phyloP scores from a whole-genome alignment of 2,888 invertebrate species.

The Cheilosia scutellata region DNA sequence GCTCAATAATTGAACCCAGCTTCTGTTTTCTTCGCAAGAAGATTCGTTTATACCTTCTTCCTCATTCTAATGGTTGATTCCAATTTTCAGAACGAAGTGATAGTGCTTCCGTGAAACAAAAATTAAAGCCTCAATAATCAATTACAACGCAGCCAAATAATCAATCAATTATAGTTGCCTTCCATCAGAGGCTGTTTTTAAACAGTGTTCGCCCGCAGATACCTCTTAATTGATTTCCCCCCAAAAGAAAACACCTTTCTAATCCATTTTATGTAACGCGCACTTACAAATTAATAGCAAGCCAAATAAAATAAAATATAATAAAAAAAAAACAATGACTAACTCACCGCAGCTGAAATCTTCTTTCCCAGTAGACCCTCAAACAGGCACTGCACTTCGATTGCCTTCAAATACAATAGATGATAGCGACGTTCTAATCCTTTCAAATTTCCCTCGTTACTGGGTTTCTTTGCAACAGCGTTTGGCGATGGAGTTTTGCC shows the following conservation, averaged over 20 bases:
- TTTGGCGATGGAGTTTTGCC: slow-evolving; percentile 78
- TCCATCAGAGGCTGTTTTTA: too few species aligned
- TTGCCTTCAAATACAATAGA: slow-evolving; percentile 92
- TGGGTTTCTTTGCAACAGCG: slow-evolving; percentile 54
- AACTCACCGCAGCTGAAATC: slow-evolving; percentile 87
- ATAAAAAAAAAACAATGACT: background rate
- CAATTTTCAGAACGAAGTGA: too few species aligned
- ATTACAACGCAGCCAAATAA: too few species aligned
- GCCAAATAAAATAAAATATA: background rate
- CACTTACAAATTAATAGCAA: background rate
- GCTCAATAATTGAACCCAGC: too few species aligned
- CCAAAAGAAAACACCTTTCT: background rate
- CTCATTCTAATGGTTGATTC: too few species aligned
- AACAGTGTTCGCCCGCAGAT: too few species aligned
- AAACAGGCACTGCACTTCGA: slow-evolving; percentile 96
- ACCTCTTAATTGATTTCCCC: too few species aligned
- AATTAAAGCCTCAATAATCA: too few species aligned
- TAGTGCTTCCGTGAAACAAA: too few species aligned
- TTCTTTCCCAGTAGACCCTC: slow-evolving; percentile 91
- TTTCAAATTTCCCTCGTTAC: slow-evolving; percentile 84
- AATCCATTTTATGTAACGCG: background rate
- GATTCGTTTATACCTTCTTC: too few species aligned
- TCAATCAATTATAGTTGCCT: too few species aligned
- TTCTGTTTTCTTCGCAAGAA: too few species aligned
- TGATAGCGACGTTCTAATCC: slow-evolving; percentile 95